phyloP scores from a whole-genome alignment of 2,797 vertebrate species.

The Cyclura pinguis region DNA sequence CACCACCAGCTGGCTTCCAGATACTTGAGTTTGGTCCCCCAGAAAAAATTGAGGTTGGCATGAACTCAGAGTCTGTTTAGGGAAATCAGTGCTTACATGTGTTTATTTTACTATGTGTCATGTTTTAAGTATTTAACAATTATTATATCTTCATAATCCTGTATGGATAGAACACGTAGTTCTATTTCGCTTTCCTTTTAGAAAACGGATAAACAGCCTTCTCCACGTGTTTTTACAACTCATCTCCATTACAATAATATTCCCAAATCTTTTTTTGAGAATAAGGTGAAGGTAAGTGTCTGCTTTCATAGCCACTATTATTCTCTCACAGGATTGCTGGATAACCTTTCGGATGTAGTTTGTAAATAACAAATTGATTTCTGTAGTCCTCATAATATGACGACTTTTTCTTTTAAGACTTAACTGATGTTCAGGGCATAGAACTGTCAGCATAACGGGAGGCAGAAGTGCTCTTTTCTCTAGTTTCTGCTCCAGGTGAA shows the following conservation, averaged over 20 bases:
- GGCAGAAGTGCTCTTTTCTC: background rate
- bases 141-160: too few relatives aligned
- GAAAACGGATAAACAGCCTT: slow-evolving; percentile 64
- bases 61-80: background rate
- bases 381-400: background rate
- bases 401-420: background rate
- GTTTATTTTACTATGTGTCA: too few relatives aligned
- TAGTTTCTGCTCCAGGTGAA: background rate
- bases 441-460: background rate
- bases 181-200: slow-evolving; percentile 53
- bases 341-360: background rate
- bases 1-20: background rate
- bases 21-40: background rate
- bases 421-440: background rate
- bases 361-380: background rate
- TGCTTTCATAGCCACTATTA: background rate
- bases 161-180: background rate
- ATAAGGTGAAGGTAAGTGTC: slow-evolving; percentile 72
- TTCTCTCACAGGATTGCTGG: background rate
- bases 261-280: slow-evolving; percentile 68
- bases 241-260: slow-evolving; percentile 72
- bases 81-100: too few relatives aligned
- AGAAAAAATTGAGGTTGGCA: background rate
- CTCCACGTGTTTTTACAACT: slow-evolving; percentile 71
- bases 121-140: too few relatives aligned